Conservation (phyloP, 2,888 invertebrate genomes). For the Campoplex nolae region DNA sequence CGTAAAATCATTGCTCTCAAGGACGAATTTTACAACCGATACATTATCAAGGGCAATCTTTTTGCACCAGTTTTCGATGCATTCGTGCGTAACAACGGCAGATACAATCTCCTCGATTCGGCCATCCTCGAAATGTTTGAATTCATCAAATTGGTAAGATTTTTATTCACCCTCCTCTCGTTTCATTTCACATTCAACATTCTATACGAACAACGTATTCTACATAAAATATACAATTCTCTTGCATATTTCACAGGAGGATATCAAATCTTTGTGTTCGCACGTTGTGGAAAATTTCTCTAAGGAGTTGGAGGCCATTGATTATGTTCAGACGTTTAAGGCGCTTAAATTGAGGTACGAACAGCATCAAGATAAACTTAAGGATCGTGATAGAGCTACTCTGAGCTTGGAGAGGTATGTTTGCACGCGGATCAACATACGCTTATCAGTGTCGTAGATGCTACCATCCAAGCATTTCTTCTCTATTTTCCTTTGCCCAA, state of each 20-base stretch:
- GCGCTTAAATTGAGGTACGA: slow-evolving; percentile 95
- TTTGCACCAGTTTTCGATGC: slow-evolving; percentile 98
- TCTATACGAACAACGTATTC: no score
- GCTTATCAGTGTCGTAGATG: slow-evolving; percentile 49
- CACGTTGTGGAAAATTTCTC: slow-evolving; percentile 99
- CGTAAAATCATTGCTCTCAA: slow-evolving; percentile 98
- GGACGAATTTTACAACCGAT: slow-evolving; percentile 99
- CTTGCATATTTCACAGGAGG: slow-evolving; percentile 87
- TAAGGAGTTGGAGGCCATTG: slow-evolving; percentile 96
- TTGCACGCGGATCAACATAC: slow-evolving; percentile 59
- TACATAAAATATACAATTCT: no score
- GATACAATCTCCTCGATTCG: slow-evolving; percentile 99
- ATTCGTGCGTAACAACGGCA: slow-evolving; percentile 97
- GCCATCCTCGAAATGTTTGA: slow-evolving; percentile 99
- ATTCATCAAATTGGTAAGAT: slow-evolving; percentile 93
- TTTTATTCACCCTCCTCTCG: background rate
- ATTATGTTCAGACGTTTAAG: slow-evolving; percentile 99
- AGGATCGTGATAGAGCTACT: slow-evolving; percentile 92
- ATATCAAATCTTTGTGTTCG: slow-evolving; percentile 94
- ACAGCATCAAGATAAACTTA: slow-evolving; percentile 95
- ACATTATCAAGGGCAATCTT: slow-evolving; percentile 97
- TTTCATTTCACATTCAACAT: background rate
- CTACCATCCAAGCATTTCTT: slow-evolving; percentile 22
- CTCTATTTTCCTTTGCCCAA: background rate
- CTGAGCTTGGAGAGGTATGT: slow-evolving; percentile 87